Evolutionary conservation across 2,113 vertebrate genomes (phyloP), one percentile per base, ranked within the genome.

Genomic region (Pelodiscus sinensis): DNA sequence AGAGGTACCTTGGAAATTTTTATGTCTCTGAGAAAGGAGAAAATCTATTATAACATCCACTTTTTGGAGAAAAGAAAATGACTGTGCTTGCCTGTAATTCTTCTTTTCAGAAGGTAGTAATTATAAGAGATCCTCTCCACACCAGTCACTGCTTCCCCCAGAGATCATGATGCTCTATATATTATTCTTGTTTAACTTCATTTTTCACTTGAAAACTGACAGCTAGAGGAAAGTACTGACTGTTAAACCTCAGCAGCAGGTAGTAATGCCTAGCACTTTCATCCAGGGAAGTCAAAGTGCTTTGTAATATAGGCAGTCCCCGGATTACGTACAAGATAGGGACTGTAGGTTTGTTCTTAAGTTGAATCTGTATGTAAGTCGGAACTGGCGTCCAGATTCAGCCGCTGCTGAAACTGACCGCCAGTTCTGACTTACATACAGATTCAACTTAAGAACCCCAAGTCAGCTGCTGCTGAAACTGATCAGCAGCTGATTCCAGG

Each of bases 161-260:
- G 93, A 96, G 93, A 96, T 86, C 88, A 86, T 79, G 60, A 84
- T 91, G 81, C 56, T 95, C 95, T 96, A 88, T 95, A 81, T 94
- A 96, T 92, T 86, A 55, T 79, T 62, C 86, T 92, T 89, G 83
- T 68, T 94, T 82, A 73, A 91, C 86, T 92, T 95, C 92, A 93
- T 88, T 90, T 96, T 95, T 92, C 79, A 78, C 82, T 95, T 90
- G 65, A n/a, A 87, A 96, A 91, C 79, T 86, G 94, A 90, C 94
- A 95, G 94, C 86, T 93, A 82, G 91, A 90, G 88, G 80, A 94
- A 90, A 95, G 92, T 85, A 90, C 24, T 78, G 88, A 85, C 92
- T 96, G 86, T 86, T 95, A 93, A 93, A 91, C 93, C 84, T 88
- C 87, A 95, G 84, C 94, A 96, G 93, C 75, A 3, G 95, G 93